Percentiles rank a stretch among this genome's conserved stretches.
Evolutionary conservation across 2,888 invertebrate genomes (phyloP).

Genomic region (Apodemia zela): DNA sequence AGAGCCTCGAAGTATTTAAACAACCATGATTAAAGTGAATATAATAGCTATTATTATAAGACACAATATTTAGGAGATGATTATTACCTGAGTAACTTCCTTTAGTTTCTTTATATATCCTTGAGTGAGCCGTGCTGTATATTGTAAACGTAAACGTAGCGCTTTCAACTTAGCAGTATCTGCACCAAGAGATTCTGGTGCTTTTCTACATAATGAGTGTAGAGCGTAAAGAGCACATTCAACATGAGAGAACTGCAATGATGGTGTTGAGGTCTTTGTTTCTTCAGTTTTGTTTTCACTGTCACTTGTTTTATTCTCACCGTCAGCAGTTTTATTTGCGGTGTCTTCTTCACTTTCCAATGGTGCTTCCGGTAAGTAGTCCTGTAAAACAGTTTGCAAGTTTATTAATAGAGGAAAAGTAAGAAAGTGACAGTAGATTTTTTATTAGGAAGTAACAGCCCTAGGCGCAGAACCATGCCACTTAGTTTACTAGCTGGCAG

Average conservation of each 20-base stretch:
- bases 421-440: too few species aligned
- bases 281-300: conserved; percentile 51
- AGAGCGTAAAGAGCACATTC: conserved; percentile 92
- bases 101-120: conserved; percentile 87
- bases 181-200: conserved; percentile 86
- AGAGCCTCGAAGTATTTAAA: too few species aligned
- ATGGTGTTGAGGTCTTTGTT: conserved; percentile 82
- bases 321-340: conserved; percentile 42
- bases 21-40: too few species aligned
- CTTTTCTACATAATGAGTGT: conserved; percentile 88
- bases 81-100: conserved; percentile 77
- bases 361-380: conserved; percentile 94
- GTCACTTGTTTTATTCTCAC: conserved; percentile 60
- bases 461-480: too few species aligned
- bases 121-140: conserved; percentile 94
- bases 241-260: conserved; percentile 94
- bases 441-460: too few species aligned
- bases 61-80: not conserved
- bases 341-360: conserved; percentile 73
- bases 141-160: conserved; percentile 92
- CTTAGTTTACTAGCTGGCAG: too few species aligned
- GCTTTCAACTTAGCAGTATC: conserved; percentile 89
- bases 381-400: conserved; percentile 71
- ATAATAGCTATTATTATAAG: too few species aligned
- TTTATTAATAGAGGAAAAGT: not conserved